A percentile compares a stretch with the other conserved stretches of the same genome.
Evolutionary conservation across 2,888 invertebrate species (phyloP).

Genomic region (Nomada fucata): DNA sequence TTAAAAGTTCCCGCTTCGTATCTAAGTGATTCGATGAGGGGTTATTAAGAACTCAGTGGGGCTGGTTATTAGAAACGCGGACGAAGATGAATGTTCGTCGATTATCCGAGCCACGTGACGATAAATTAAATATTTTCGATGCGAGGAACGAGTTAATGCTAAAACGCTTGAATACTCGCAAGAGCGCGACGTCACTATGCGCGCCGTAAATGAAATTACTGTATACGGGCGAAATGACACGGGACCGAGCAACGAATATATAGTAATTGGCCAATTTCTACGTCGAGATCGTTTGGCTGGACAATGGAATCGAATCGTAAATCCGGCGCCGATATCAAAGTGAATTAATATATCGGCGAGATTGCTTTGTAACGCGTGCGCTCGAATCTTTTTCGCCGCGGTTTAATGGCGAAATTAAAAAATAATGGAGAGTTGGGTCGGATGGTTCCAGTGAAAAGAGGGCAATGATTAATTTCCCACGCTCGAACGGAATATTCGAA

Average conservation of each 20-base stretch:
- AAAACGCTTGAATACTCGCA: conserved; percentile 9
- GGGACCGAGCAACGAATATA: conserved; percentile 27
- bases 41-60: background rate
- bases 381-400: background rate
- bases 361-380: conserved; percentile 28
- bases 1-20: conserved; percentile 2
- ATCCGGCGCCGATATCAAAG: conserved; percentile 45
- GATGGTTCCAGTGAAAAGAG: background rate
- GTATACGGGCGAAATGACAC: conserved; percentile 37
- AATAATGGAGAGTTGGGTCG: conserved; percentile 13
- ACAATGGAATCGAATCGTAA: conserved; percentile 51
- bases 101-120: conserved; percentile 13
- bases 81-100: conserved; percentile 49
- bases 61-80: background rate
- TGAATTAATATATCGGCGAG: conserved; percentile 45
- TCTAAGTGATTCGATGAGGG: background rate
- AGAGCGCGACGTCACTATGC: conserved; percentile 6
- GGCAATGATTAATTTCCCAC: conserved; percentile 5
- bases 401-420: conserved; percentile 30
- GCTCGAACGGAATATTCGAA: no score
- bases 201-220: conserved; percentile 36
- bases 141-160: background rate
- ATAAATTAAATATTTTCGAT: conserved; percentile 32
- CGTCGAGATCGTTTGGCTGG: conserved; percentile 3
- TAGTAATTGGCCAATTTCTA: conserved; percentile 51